Evolutionary conservation across 2,888 invertebrate genomes (phyloP), one percentile per base, ranked within the genome.

Genomic region (Prenolepis imparis): DNA sequence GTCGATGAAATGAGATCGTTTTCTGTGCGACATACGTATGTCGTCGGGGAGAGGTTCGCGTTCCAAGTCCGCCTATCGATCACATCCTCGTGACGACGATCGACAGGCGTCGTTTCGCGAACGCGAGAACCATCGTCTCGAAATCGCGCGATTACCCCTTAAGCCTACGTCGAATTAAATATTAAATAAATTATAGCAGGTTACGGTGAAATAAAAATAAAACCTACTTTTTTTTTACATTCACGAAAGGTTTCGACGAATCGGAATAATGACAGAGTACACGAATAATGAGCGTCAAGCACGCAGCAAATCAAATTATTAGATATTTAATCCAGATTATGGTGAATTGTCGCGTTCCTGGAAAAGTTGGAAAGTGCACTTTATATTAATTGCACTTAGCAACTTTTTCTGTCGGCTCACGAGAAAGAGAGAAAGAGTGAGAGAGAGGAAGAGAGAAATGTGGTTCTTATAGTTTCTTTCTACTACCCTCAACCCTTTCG

Each of bases 1-100:
- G 95, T 94, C 41, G 28, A 64, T 67, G 67, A 28, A 2, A 28
- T 36, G 36, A 36, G 74, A 78, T 44, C 9, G 21, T 82, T 75
- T 44, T 48, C 11, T 55, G 73, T 28, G 28, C 28, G 28, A 28
- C 77, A 32, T 80, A 52, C 61, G 57, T 80, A 21, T 6, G 48
- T 48, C 82, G 48, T 57, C 28, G 63, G 36, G 83, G 80, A 77
- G 86, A 77, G 86, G 81, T 86, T 89, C 85, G 89, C 85, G 28
- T 52, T 21, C 21, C 61, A n/a, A 70, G 24, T 15, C 32, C 41
- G 44, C 32, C 52, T 59, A 73, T 59, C 73, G 73, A 80, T 80
- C 39, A 44, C 57, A 44, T 78, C 32, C 36, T 36, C 72, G 57
- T 59, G 36, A 36, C 48, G 39, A 55, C 55, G 55, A 77, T 77